Base-by-base conservation (phyloP, 2,888 invertebrate genomes). In the Pinctada fucata region DNA sequence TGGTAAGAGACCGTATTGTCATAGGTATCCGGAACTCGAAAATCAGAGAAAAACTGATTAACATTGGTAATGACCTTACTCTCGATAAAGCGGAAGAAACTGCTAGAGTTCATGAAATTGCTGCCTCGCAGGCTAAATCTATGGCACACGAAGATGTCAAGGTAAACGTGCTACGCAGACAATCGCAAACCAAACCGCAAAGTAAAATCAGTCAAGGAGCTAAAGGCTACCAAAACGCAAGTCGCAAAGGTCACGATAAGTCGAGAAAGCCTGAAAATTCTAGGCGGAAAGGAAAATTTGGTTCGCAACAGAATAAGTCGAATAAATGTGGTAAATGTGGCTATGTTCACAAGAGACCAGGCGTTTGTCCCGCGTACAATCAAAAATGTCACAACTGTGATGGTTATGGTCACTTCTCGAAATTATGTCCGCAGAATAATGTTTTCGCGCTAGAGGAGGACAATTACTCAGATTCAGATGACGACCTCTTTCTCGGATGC, bases 1-100 rank as follows among this genome's bases (percentile, higher is more conserved):
- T 82, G 71, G 48, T 83, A 6, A 51, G 84, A n/a, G 82, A 83
- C 72, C 16, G 73, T 31, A 80, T 83, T 50, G 82, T 84, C 13
- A 77, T 80, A 67, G 80, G 80, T 2, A 72, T 31, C 31, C 0
- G 31, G 31, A 31, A 31, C 31, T 31, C 31, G 31, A 31, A 31
- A 31, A 31, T 31, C 75, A 52, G 82, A n/a, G 77, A 81, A 71
- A 82, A 81, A 13, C 48, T 73, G 2, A 76, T 83, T 2, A 66
- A 52, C 48, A 79, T 79, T 48, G 83, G 80, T n/a, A 76, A 78
- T 45, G 75, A 75, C 3, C 66, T 81, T 16, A 80, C 79, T 47
- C 49, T 80, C 1, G 73, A 78, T 1, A 77, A 82, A 51, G 78
- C 81, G 0, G 31, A 31, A 31, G 31, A 31, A 31, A 31, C 31